phyloP scores from a whole-genome alignment of 1,140 invertebrate species.

The Leptinotarsa undecemlineata region DNA sequence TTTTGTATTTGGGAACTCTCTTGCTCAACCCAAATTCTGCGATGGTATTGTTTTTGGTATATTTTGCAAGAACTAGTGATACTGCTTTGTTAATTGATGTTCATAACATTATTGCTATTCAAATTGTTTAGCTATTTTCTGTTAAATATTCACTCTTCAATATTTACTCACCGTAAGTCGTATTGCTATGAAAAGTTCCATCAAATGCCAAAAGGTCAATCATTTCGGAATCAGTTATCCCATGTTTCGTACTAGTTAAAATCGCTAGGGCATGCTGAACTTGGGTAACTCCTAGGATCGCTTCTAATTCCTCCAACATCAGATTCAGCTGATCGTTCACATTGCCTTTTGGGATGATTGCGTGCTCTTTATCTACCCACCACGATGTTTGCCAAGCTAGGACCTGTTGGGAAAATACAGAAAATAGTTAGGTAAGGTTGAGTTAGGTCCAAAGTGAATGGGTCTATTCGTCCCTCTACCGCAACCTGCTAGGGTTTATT shows the following conservation, averaged over 20 bases:
- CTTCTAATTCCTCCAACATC: slow-evolving; percentile 69
- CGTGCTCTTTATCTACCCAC: slow-evolving; percentile 58
- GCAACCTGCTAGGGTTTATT: no score
- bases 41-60: no score
- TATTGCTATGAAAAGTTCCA: slow-evolving; percentile 68
- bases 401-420: slow-evolving; percentile 53
- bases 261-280: slow-evolving; percentile 66
- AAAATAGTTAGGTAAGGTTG: no score
- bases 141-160: no score
- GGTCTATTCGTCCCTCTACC: no score
- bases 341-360: slow-evolving; percentile 59
- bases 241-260: slow-evolving; percentile 69
- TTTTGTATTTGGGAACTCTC: no score
- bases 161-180: slow-evolving; percentile 62
- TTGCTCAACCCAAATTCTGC: no score
- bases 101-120: no score
- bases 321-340: slow-evolving; percentile 63
- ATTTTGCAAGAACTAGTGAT: no score
- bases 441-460: no score
- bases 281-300: slow-evolving; percentile 65
- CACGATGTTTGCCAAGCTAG: slow-evolving; percentile 70
- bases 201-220: slow-evolving; percentile 74
- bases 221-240: slow-evolving; percentile 75
- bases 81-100: no score
- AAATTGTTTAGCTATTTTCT: no score